phyloP scores from a whole-genome alignment of 2,888 invertebrate genomes.

The Pollenia angustigena region DNA sequence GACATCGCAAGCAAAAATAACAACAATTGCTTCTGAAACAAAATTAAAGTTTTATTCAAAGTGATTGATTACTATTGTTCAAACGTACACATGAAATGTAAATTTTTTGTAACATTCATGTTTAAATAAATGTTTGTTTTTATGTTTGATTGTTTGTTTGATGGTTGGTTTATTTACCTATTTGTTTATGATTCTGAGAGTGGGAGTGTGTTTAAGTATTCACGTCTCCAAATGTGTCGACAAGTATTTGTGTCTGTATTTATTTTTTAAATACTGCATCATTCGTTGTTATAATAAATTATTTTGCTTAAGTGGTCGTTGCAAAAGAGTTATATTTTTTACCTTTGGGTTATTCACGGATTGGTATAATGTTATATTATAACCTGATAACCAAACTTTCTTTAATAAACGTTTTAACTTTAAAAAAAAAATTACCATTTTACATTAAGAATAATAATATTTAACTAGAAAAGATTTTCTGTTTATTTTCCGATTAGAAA shows the following conservation, averaged over 20 bases:
- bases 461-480: not conserved
- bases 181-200: not conserved
- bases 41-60: constrained; percentile 67
- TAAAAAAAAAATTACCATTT: constrained; percentile 49
- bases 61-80: constrained; percentile 71
- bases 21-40: constrained; percentile 35
- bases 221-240: constrained; percentile 3
- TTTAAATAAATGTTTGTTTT: constrained; percentile 57
- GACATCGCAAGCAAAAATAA: not conserved
- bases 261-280: constrained; percentile 37
- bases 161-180: not conserved
- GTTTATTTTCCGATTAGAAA: not conserved
- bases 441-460: not conserved
- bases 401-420: not conserved
- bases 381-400: too few species aligned
- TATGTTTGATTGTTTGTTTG: constrained; percentile 7
- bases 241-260: not conserved
- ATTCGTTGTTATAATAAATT: constrained; percentile 56
- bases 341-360: not conserved
- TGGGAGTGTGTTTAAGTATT: not conserved
- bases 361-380: too few species aligned
- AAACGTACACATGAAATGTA: constrained; percentile 67
- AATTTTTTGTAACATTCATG: constrained; percentile 54
- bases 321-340: constrained; percentile 34
- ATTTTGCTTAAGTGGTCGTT: constrained; percentile 47